Evolutionary conservation across 2,113 vertebrate genomes (phyloP).

Genomic region (Boulengeromyrus knoepffleri): DNA sequence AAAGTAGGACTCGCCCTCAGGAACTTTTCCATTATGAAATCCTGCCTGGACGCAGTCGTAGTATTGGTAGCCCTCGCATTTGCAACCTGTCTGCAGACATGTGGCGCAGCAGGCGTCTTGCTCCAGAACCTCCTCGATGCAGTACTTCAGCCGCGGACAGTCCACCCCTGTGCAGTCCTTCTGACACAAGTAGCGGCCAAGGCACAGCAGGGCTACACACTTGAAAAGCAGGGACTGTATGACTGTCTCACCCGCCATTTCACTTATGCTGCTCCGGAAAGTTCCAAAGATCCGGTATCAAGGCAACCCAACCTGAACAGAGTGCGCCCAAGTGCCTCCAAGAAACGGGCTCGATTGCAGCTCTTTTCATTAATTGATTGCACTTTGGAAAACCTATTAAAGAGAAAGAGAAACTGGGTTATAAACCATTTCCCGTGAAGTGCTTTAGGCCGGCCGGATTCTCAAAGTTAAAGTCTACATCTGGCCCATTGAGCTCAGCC

Average conservation of each 20-base stretch:
- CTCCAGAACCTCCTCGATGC: slow-evolving; percentile 78
- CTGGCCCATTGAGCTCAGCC: slow-evolving; percentile 47
- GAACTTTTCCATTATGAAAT: slow-evolving; percentile 79
- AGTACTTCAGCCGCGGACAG: slow-evolving; percentile 73
- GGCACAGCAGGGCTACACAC: slow-evolving; percentile 49
- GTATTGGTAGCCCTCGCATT: slow-evolving; percentile 90
- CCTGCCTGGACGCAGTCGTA: slow-evolving; percentile 87
- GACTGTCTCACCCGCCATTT: slow-evolving; percentile 47
- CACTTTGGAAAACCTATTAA: slow-evolving; percentile 54
- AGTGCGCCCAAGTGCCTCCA: slow-evolving; percentile 22
- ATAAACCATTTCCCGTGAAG: slow-evolving; percentile 51
- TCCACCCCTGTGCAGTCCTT: slow-evolving; percentile 71
- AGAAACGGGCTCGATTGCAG: slow-evolving; percentile 29
- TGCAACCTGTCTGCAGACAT: slow-evolving; percentile 75
- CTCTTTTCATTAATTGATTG: slow-evolving; percentile 31
- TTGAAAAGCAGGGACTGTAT: slow-evolving; percentile 37
- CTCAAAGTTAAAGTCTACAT: slow-evolving; percentile 51
- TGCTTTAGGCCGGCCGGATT: slow-evolving; percentile 50
- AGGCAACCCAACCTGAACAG: slow-evolving; percentile 14
- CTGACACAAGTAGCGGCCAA: slow-evolving; percentile 33
- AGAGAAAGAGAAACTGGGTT: slow-evolving; percentile 54
- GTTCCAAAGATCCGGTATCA: not conserved
- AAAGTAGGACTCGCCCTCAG: slow-evolving; percentile 84
- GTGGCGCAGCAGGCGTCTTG: slow-evolving; percentile 71
- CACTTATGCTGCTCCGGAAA: slow-evolving; percentile 12